Percentiles rank a stretch among this genome's conserved stretches.
phyloP scores from a whole-genome alignment of 2,797 vertebrate genomes.

The Enteromius paludinosus region DNA sequence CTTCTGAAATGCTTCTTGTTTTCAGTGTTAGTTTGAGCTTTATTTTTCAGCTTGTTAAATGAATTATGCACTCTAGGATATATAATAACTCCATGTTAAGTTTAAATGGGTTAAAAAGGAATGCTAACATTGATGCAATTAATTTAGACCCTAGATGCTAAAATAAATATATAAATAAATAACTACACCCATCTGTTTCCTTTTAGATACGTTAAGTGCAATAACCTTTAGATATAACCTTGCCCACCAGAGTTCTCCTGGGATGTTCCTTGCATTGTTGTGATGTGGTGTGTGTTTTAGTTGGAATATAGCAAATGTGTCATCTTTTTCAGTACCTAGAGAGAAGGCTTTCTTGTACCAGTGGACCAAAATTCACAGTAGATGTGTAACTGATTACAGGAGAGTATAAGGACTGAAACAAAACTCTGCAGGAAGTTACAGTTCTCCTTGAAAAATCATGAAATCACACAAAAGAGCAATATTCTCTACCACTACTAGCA shows the following conservation, averaged over 20 bases:
- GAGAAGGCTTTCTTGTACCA: neutral
- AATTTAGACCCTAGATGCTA: neutral
- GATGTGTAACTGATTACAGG: neutral
- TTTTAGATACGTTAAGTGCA: neutral
- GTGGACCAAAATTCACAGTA: neutral
- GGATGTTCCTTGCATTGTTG: neutral
- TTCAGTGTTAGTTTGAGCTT: conserved; percentile 6
- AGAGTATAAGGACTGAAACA: neutral
- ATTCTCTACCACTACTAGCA: neutral
- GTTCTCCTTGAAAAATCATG: neutral
- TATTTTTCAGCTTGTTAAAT: neutral
- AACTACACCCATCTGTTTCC: neutral
- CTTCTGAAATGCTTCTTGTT: conserved; percentile 12
- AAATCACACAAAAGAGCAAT: neutral
- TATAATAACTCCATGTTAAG: neutral
- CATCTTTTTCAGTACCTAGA: neutral
- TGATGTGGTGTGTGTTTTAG: neutral
- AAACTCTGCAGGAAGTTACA: neutral
- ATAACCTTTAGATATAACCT: neutral
- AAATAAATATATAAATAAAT: neutral
- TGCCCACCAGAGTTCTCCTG: neutral
- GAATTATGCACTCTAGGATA: neutral
- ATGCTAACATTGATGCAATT: neutral
- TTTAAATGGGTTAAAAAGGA: neutral
- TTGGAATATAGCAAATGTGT: neutral